Percentiles rank a stretch among this genome's conserved stretches.
phyloP scores from a whole-genome alignment of 2,888 invertebrate genomes.

The Empis stercorea region DNA sequence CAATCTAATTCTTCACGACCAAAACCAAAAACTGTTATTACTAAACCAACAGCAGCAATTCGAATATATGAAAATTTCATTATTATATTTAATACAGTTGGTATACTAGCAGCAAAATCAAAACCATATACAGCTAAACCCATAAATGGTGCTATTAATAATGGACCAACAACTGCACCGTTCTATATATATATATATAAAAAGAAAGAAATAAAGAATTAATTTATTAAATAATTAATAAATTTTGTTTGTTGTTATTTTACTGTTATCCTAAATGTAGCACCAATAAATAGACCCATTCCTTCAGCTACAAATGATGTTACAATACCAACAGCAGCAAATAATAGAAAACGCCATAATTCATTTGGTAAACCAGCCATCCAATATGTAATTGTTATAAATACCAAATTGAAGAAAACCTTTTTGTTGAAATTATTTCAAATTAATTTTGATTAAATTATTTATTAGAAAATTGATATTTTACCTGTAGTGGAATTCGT shows the following conservation, averaged over 20 bases:
- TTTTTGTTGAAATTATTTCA: slow-evolving; percentile 18
- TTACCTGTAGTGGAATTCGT: slow-evolving; percentile 43
- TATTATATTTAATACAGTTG: slow-evolving; percentile 44
- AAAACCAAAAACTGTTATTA: slow-evolving; percentile 50
- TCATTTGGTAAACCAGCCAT: slow-evolving; percentile 58
- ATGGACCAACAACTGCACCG: slow-evolving; percentile 53
- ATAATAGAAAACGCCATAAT: slow-evolving; percentile 49
- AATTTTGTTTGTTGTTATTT: neutral
- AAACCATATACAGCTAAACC: slow-evolving; percentile 57
- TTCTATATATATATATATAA: too few relatives aligned
- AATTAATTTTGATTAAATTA: too few relatives aligned
- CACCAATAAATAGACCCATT: slow-evolving; percentile 64
- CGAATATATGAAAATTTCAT: slow-evolving; percentile 55
- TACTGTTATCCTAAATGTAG: slow-evolving; percentile 51
- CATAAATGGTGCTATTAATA: slow-evolving; percentile 50
- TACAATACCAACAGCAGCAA: slow-evolving; percentile 51
- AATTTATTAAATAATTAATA: too few relatives aligned
- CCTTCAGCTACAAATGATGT: slow-evolving; percentile 66
- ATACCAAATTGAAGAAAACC: slow-evolving; percentile 45
- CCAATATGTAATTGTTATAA: slow-evolving; percentile 47
- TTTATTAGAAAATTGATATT: slow-evolving; percentile 5
- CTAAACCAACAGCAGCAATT: slow-evolving; percentile 49
- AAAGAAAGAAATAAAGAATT: too few relatives aligned
- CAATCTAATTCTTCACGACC: slow-evolving; percentile 44
- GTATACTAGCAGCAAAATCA: slow-evolving; percentile 52